Base-by-base conservation (phyloP, 2,888 invertebrate genomes). In the Trichogramma evanescens region DNA sequence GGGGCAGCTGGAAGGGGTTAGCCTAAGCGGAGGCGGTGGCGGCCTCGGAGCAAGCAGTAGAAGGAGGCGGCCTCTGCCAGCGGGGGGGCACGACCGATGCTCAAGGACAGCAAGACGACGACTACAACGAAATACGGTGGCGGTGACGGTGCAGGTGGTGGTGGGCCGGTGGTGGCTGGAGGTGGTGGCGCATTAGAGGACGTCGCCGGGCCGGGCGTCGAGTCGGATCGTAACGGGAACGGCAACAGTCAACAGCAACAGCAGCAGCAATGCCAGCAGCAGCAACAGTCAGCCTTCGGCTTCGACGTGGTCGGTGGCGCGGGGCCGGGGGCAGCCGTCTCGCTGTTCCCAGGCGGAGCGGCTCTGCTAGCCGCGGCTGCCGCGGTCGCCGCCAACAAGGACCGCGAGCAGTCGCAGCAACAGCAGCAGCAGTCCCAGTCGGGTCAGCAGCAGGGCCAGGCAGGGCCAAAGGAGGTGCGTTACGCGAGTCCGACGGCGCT, bases 401-500 rank as follows among this genome's bases (percentile, higher is more conserved):
- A 13, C 13, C 13, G 13, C 13, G 13, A 74, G 74, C 70, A 65
- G 74, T 71, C 72, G 74, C 70, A 69, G 78, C 70, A 71, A 70
- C 69, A 66, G 71, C 74, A 68, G 74, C 74, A 72, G 70, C 73
- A 73, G 72, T n/a, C n/a, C n/a, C 80, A 76, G 74, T 74, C 66
- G 64, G 71, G 69, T 70, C 70, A 69, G 67, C 59, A 75, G 74
- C 69, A 65, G 71, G 74, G 68, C 74, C 74, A 73, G 71, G 56
- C 71, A 67, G 43, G 65, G 75, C 71, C 77, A 70, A 82, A 83
- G 74, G 83, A 83, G 74, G 82, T 83, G 61, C 82, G 82, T 70
- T 83, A 82, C 73, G 81, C 81, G 58, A 71, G 80, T 13, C 80
- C 81, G 78, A 78, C 81, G 78, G 81, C 81, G 79, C 81, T 80